Base-by-base conservation (phyloP, 2,888 invertebrate species). In the Nycteola revayana region DNA sequence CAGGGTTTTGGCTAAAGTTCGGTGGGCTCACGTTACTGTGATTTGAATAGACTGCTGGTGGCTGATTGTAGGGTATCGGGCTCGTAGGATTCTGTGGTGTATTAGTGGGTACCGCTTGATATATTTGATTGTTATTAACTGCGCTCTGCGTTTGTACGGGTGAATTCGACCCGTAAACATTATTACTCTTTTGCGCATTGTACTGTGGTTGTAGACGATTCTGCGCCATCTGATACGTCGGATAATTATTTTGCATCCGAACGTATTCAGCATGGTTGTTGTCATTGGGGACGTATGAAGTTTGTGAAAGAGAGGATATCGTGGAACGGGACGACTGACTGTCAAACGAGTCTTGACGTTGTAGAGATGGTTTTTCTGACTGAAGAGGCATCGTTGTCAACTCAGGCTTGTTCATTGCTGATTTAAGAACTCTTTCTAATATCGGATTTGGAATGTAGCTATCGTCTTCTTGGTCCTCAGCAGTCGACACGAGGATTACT, bases 371-470 rank as follows among this genome's bases (percentile, higher is more conserved):
- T 32, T 87, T 89, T 34, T 89, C 89, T 5, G 80, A 74, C 74
- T 75, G 91, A 37, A 75, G 79, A 48, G 89, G 86, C 62, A 84
- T 69, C n/a, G 83, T 87, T 4, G 85, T 85, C 24, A 92, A 82
- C 64, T 93, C 93, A 1, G 93, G 92, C 75, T 93, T 95, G 71
- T 91, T 93, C 85, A 94, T 93, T 0, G 96, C 95, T 0, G 95
- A 95, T 44, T 96, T 91, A 9, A 96, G 76, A 0, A 97, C 96
- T 36, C 96, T 90, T 71, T 97, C 96, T 49, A 97, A 79, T 38
- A 97, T 96, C 0, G 96, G 97, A 82, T 97, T 97, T 0, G 96
- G 96, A 62, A 96, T 96, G 63, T 96, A 96, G 55, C 94, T 94
- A 45, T 96, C 96, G 43, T 95, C 95, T 76, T 96, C 96, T 63